phyloP scores from a whole-genome alignment of 2,797 vertebrate genomes.

The Molossus alvarezi region DNA sequence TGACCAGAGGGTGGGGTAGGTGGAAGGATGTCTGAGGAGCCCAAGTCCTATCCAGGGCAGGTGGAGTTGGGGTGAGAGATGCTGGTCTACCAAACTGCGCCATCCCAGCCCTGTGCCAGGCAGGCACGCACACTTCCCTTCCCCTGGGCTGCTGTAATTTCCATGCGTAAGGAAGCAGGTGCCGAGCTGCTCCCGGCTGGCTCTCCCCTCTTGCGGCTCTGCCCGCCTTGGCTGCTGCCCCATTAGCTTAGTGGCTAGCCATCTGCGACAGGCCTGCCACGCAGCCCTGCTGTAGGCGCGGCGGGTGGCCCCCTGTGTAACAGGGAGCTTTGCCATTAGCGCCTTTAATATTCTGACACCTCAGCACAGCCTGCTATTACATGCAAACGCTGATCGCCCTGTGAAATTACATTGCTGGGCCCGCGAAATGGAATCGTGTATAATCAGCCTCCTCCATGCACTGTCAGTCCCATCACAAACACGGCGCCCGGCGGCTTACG shows the following conservation, averaged over 20 bases:
- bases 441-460: conserved; percentile 96
- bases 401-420: conserved; percentile 95
- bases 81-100: conserved; percentile 52
- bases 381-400: conserved; percentile 95
- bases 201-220: conserved; percentile 91
- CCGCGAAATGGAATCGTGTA: conserved; percentile 94
- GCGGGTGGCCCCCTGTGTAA: conserved; percentile 95
- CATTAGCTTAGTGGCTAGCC: conserved; percentile 99
- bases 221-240: conserved; percentile 94
- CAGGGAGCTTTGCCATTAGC: conserved; percentile 96
- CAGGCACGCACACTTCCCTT: conserved; percentile 76
- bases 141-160: conserved; percentile 89
- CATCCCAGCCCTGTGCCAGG: conserved; percentile 81
- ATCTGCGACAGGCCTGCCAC: conserved; percentile 94
- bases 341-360: conserved; percentile 97
- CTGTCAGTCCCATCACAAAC: conserved; percentile 94
- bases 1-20: not conserved
- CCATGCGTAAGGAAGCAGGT: conserved; percentile 91
- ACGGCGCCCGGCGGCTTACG: conserved; percentile 92
- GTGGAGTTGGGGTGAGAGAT: conserved; percentile 47
- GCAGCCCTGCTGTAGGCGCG: conserved; percentile 89
- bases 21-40: not conserved
- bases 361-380: conserved; percentile 95
- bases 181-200: conserved; percentile 90
- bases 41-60: conserved; percentile 27